Evolutionary conservation across 1,140 invertebrate genomes (phyloP).

Genomic region (Sinella curviseta): DNA sequence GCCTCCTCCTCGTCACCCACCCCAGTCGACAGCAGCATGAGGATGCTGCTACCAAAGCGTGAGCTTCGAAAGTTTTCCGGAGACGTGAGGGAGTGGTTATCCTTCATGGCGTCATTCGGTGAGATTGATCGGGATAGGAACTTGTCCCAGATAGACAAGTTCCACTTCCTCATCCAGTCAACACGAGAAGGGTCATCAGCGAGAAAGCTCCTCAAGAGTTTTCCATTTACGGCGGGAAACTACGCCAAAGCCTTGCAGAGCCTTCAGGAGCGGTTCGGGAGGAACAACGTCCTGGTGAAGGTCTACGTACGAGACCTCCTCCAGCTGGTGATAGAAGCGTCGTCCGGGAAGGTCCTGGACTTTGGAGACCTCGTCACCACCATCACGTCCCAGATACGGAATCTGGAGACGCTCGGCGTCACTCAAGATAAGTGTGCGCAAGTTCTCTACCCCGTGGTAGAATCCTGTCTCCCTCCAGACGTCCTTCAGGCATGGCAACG

Average conservation of each 20-base stretch:
- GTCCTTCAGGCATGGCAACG: neutral
- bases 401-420: slow-evolving; percentile 20
- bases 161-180: slow-evolving; percentile 46
- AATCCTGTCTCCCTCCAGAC: slow-evolving; percentile 45
- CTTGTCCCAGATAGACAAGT: slow-evolving; percentile 51
- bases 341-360: neutral
- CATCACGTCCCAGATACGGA: neutral
- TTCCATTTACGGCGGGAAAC: slow-evolving; percentile 22
- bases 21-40: no score
- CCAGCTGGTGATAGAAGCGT: slow-evolving; percentile 3
- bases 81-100: slow-evolving; percentile 52
- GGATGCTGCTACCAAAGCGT: neutral
- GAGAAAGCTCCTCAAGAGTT: slow-evolving; percentile 30
- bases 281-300: slow-evolving; percentile 1
- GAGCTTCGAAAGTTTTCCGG: slow-evolving; percentile 51
- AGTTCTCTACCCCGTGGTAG: slow-evolving; percentile 35
- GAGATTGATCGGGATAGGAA: slow-evolving; percentile 53
- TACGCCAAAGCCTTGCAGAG: slow-evolving; percentile 30
- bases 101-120: slow-evolving; percentile 53
- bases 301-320: slow-evolving; percentile 34
- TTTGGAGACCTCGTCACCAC: neutral
- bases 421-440: neutral
- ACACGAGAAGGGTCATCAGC: slow-evolving; percentile 4
- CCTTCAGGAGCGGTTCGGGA: slow-evolving; percentile 23
- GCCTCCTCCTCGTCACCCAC: no score